These are phyloP conservation scores for Siniperca chuatsi DNA, from an alignment of 2,113 vertebrate species.

Conservation along the genomic window DNA sequence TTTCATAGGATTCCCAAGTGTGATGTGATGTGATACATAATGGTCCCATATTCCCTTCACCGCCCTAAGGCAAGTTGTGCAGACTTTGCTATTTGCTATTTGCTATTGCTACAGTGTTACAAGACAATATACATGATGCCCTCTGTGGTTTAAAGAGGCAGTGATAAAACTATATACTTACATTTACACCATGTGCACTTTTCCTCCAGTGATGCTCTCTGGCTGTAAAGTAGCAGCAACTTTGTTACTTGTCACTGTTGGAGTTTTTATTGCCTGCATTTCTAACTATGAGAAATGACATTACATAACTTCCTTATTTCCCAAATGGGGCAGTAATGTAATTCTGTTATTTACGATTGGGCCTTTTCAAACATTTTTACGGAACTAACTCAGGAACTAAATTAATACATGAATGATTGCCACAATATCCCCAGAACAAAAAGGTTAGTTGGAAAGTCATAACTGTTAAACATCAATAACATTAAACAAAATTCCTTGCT, in stretches of 20 bases:
- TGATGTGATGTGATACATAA: slow-evolving; percentile 22
- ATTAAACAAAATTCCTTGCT: not conserved
- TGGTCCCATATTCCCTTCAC: slow-evolving; percentile 18
- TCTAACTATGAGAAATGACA: slow-evolving; percentile 8
- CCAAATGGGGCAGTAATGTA: not conserved
- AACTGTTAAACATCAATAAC: not conserved
- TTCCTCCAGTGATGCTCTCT: not conserved
- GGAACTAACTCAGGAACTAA: not conserved
- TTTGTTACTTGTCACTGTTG: not conserved
- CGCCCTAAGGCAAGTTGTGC: slow-evolving; percentile 21
- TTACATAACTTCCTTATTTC: not conserved
- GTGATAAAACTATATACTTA: not conserved
- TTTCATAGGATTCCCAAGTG: slow-evolving; percentile 5
- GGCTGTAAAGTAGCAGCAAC: not conserved
- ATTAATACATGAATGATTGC: not conserved
- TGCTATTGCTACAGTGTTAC: slow-evolving; percentile 20
- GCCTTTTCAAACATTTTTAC: not conserved
- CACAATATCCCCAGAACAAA: not conserved
- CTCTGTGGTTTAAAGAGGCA: slow-evolving; percentile 25
- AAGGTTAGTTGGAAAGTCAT: not conserved
- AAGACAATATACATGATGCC: slow-evolving; percentile 25
- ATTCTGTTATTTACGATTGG: not conserved
- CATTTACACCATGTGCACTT: slow-evolving; percentile 4
- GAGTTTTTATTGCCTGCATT: slow-evolving; percentile 20
- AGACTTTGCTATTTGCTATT: slow-evolving; percentile 19